Percentiles rank a stretch among this genome's conserved stretches.
Conservation (phyloP, 2,888 invertebrate genomes). For the Gari tellinella region DNA sequence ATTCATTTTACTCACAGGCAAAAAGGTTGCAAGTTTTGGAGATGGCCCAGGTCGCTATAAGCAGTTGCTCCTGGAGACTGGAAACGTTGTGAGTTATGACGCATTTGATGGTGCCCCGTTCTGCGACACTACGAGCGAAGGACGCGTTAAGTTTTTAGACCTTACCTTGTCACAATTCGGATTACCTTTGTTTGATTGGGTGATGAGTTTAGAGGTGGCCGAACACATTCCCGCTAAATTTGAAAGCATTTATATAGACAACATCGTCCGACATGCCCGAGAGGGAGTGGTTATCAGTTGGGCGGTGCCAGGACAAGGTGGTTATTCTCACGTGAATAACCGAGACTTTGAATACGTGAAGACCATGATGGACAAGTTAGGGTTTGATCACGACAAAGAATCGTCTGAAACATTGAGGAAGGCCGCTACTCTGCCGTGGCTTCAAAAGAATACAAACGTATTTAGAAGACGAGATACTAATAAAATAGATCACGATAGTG, state of each 20-base stretch:
- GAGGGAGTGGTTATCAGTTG: constrained; percentile 62
- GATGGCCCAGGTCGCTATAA: constrained; percentile 67
- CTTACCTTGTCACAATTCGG: constrained; percentile 66
- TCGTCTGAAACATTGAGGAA: constrained; percentile 24
- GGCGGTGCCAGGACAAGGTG: constrained; percentile 56
- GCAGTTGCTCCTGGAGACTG: constrained; percentile 45
- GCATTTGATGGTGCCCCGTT: constrained; percentile 63
- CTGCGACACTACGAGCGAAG: constrained; percentile 55
- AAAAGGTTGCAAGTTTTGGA: constrained; percentile 61
- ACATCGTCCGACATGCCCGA: constrained; percentile 56
- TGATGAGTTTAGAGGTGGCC: constrained; percentile 64
- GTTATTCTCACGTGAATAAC: constrained; percentile 56
- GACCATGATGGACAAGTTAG: constrained; percentile 25
- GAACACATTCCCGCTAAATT: constrained; percentile 59
- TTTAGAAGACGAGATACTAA: constrained; percentile 29
- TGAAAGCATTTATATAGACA: constrained; percentile 55
- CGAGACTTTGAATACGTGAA: constrained; percentile 40
- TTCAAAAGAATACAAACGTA: constrained; percentile 45
- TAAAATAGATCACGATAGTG: constrained; percentile 18
- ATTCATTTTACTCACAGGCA: constrained; percentile 33
- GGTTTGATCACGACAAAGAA: constrained; percentile 38
- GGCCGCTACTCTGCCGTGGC: constrained; percentile 29
- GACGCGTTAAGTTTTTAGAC: constrained; percentile 61
- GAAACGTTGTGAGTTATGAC: constrained; percentile 45
- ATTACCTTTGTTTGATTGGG: constrained; percentile 66